Base-by-base conservation (phyloP, 2,113 vertebrate species). In the Neolamprologus caudopunctatus region DNA sequence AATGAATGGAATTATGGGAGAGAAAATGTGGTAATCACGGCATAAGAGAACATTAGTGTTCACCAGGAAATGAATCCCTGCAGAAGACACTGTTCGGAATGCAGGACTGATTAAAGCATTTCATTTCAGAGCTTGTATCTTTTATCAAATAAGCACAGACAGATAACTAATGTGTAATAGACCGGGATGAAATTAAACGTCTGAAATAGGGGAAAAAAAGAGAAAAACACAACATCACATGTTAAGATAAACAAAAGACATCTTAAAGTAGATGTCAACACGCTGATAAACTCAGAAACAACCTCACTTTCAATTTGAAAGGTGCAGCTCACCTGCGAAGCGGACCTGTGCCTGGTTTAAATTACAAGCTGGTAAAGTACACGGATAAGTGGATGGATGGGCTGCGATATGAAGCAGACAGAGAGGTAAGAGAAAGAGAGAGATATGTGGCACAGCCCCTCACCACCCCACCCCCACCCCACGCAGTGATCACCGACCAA, bases 401-500 rank as follows among this genome's bases (percentile, higher is more conserved):
- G 80, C 89, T 57, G 84, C 13, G 57, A 12, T 57, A 68, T 75
- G 37, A 79, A 82, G 78, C 3, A 75, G 82, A 85, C 7, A n/a
- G 80, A 85, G 13, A 85, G 82, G 81, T 79, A 17, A 84, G 66
- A 5, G 51, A 19, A 68, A 11, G 37, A n/a, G 31, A 61, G 42
- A 68, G 26, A 88, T 35, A 78, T 91, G 89, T 85, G 89, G 81
- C 85, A 66, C 87, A 88, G 81, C 82, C 66, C 83, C 79, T 79
- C 13, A 57, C 57, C 83, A 33, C 84, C 83, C 85, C 10, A 5
- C 11, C 12, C 35, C 35, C n/a, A 16, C 37, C 81, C 83, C 80
- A 83, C 71, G 73, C 86, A 75, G 75, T 94, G 90, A 95, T 94
- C 92, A 91, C 86, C 86, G 8, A 91, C 87, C 89, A 93, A 96